Conservation (phyloP, 1,140 invertebrate genomes). For the Homarus americanus region DNA sequence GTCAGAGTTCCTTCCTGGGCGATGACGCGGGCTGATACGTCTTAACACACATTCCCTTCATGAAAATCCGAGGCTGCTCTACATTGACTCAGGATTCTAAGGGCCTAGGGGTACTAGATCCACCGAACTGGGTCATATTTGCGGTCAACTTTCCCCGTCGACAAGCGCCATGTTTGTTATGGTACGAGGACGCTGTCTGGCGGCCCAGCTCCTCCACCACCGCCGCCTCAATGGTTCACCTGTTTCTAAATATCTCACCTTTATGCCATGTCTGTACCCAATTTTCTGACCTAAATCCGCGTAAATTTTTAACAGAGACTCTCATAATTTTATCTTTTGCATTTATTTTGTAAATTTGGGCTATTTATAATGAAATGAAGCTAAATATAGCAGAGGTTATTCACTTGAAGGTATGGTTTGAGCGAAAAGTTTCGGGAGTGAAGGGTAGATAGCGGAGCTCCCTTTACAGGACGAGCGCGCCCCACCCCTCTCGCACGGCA, state of each 20-base stretch:
- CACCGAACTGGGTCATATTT: constrained; percentile 62
- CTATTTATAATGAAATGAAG: too few species aligned
- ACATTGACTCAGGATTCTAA: constrained; percentile 9
- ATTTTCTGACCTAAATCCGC: too few species aligned
- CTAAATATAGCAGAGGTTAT: too few species aligned
- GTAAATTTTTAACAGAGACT: too few species aligned
- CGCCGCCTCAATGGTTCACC: constrained; percentile 9
- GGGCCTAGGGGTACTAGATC: background rate
- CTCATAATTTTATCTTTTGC: too few species aligned
- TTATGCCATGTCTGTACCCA: too few species aligned
- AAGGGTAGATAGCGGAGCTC: background rate
- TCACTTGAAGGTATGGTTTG: background rate
- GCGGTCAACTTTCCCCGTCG: constrained; percentile 58
- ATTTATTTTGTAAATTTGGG: too few species aligned
- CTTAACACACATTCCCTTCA: background rate
- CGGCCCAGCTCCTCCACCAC: constrained; percentile 2
- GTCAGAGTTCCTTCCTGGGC: constrained; percentile 10
- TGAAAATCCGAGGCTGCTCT: background rate
- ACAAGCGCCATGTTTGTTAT: constrained; percentile 65
- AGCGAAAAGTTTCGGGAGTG: background rate
- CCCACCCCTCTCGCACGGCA: constrained; percentile 50
- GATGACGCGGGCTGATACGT: background rate
- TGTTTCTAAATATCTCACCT: background rate
- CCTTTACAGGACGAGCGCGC: constrained; percentile 29
- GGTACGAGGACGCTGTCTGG: constrained; percentile 57